A percentile compares a stretch with the other conserved stretches of the same genome.
Conservation (phyloP, 2,888 invertebrate genomes). For the Clivina fossor region DNA sequence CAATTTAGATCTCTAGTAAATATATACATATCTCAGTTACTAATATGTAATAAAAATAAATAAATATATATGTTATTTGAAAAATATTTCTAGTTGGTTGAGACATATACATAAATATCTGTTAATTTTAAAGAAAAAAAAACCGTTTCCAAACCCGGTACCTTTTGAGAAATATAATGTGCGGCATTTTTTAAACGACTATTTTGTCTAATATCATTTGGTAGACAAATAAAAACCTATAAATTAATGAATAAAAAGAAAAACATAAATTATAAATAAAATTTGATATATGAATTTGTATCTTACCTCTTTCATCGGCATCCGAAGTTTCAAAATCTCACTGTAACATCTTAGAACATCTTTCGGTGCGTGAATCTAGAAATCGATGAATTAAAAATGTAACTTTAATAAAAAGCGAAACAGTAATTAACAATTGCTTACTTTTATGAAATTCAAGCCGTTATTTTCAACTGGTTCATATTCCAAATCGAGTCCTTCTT, state of each 20-base stretch:
- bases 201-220: conserved; percentile 59
- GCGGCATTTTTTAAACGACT: conserved; percentile 68
- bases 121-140: conserved; percentile 26
- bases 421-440: conserved; percentile 42
- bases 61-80: too few species aligned
- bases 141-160: conserved; percentile 46
- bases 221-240: conserved; percentile 66
- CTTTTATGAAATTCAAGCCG: conserved; percentile 78
- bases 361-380: conserved; percentile 81
- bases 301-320: conserved; percentile 88
- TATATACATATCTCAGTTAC: too few species aligned
- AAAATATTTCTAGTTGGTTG: too few species aligned
- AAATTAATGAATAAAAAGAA: conserved; percentile 42
- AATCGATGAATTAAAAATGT: conserved; percentile 40
- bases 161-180: conserved; percentile 67
- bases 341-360: conserved; percentile 83
- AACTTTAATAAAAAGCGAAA: conserved; percentile 23
- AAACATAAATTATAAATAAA: conserved; percentile 16
- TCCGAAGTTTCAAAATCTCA: conserved; percentile 86
- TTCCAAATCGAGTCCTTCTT: conserved; percentile 76
- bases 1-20: too few species aligned
- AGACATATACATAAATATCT: too few species aligned
- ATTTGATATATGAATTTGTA: conserved; percentile 28
- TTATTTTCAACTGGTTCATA: conserved; percentile 65
- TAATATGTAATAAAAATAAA: too few species aligned